A percentile compares a stretch with the other conserved stretches of the same genome.
Evolutionary conservation across 2,113 vertebrate species (phyloP).

Genomic region (cat (Felis catus)): DNA sequence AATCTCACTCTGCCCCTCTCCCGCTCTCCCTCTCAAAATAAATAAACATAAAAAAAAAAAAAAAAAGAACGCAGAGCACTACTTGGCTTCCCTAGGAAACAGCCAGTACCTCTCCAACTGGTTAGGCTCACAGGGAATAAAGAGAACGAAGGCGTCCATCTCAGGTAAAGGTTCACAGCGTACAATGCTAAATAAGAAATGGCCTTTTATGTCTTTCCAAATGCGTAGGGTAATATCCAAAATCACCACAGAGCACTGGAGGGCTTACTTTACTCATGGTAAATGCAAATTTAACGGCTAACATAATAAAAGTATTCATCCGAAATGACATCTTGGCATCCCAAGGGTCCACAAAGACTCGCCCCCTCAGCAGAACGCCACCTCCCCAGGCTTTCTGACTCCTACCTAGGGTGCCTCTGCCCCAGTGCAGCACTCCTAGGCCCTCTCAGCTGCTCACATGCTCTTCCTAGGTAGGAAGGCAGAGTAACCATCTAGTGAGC

Average conservation of each 20-base stretch:
- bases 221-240: background rate
- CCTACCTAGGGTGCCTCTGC: background rate
- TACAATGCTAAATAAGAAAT: background rate
- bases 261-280: background rate
- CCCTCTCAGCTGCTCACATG: background rate
- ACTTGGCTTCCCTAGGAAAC: background rate
- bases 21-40: no score
- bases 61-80: background rate
- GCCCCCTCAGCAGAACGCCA: background rate
- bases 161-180: background rate
- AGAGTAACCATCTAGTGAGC: no score
- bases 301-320: background rate
- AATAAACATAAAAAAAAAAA: background rate
- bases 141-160: background rate
- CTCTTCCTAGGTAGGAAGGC: background rate
- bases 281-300: background rate
- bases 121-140: background rate
- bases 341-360: background rate
- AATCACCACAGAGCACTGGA: background rate
- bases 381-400: background rate
- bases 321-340: background rate
- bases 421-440: accelerated
- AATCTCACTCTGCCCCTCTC: no score
- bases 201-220: background rate
- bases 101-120: background rate